Percentiles rank a stretch among this genome's conserved stretches.
phyloP scores from a whole-genome alignment of 2,113 vertebrate species.

The Amphiprion percula region DNA sequence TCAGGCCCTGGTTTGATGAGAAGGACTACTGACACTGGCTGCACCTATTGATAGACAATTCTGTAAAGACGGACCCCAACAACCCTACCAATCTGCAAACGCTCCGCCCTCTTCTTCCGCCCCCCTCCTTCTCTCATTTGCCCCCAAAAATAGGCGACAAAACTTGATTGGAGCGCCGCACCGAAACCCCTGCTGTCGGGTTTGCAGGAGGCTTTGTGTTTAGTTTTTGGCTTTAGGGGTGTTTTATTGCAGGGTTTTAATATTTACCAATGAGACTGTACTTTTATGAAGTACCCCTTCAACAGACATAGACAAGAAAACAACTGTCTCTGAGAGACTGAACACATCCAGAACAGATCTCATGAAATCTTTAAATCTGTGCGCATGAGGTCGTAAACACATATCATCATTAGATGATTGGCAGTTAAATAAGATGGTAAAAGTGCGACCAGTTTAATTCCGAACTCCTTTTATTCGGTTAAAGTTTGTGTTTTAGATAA shows the following conservation, averaged over 20 bases:
- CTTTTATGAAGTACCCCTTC: constrained; percentile 1
- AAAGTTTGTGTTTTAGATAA: no score
- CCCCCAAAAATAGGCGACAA: constrained; percentile 64
- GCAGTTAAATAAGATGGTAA: no score
- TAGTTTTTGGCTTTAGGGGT: constrained; percentile 23
- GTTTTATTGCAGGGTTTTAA: constrained; percentile 15
- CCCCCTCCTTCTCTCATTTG: neutral
- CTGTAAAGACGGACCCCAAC: constrained; percentile 94
- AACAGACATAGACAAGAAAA: neutral
- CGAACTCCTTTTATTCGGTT: no score
- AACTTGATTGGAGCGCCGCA: constrained; percentile 45
- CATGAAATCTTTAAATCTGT: no score
- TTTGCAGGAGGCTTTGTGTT: constrained; percentile 51
- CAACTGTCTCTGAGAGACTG: no score
- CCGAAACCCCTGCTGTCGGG: constrained; percentile 50
- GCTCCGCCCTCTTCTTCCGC: constrained; percentile 46
- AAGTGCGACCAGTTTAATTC: no score
- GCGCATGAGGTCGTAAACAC: no score
- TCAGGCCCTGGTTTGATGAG: constrained; percentile 97
- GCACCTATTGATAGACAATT: constrained; percentile 99
- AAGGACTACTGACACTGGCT: constrained; percentile 98
- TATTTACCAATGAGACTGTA: constrained; percentile 28
- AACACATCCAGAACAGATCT: no score
- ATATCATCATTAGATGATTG: no score
- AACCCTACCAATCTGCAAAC: constrained; percentile 66